Base-by-base conservation (phyloP, 2,888 invertebrate genomes). In the Dilophus febrilis region DNA sequence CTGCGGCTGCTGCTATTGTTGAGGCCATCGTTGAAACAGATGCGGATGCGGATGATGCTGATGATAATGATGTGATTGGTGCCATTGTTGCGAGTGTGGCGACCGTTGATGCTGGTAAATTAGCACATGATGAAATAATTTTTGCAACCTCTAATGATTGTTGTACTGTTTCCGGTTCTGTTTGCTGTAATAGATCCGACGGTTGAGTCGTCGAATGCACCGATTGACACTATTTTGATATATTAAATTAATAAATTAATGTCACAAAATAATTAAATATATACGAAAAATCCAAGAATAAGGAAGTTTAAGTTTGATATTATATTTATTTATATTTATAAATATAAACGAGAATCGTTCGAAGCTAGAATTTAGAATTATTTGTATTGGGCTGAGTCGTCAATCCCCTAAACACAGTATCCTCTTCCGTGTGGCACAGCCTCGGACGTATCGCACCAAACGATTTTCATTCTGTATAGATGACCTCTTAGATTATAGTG, bases 111-210 rank as follows among this genome's bases (percentile, higher is more conserved):
- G 42, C 40, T 41, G 48, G 42, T 39, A 44, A 43, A 38, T 44
- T 47, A 46, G 48, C 45, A 42, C 46, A 41, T 37, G 47, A 42
- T 37, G 44, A 46, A 28, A 44, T 45, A 26, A 45, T 48, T 35
- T 35, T 22, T 3, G 19, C 30, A 3, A 32, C 32, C 12, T 14
- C 31, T 31, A 26, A 18, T 33, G 36, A 45, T 44, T 41, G 45
- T 44, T 40, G 40, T 41, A 71, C 65, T 42, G 62, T 57, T 49
- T 71, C 70, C 45, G 68, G 59, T 53, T 74, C 73, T 48, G 67
- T 70, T 65, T 73, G 68, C 66, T 72, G 65, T 64, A 73, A 61
- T 65, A 72, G 53, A 61, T 68, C 61, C 64, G n/a, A n/a, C n/a
- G 66, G 55, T 71, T 72, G 46, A 58, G 60, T 42, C 43, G 42